A percentile compares a stretch with the other conserved stretches of the same genome.
Conservation (phyloP, 2,888 invertebrate species). For the Branchinecta sandiegonensis region DNA sequence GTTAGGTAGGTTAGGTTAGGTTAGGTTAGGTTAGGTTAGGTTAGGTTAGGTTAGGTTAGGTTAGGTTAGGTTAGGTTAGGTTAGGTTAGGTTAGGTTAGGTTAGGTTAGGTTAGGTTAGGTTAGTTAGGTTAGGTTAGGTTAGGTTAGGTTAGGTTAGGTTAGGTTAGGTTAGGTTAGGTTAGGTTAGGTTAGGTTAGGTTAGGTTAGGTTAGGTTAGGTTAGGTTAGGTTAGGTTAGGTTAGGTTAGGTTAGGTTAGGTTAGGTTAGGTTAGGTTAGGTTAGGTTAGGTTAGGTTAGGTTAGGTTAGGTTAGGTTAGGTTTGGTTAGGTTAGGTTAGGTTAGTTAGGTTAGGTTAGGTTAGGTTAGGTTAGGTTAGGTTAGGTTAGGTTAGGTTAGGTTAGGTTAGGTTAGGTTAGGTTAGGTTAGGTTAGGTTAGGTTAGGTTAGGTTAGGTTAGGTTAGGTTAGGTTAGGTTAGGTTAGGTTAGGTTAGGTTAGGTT, state of each 20-base stretch:
- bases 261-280: conserved; percentile 28
- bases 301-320: conserved; percentile 27
- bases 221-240: conserved; percentile 26
- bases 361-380: no score
- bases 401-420: conserved; percentile 28
- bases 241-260: conserved; percentile 28
- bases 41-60: conserved; percentile 27
- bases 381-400: conserved; percentile 28
- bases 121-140: conserved; percentile 30
- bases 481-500: conserved; percentile 26
- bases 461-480: conserved; percentile 26
- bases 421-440: conserved; percentile 27
- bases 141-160: conserved; percentile 30
- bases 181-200: conserved; percentile 30
- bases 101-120: conserved; percentile 29
- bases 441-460: conserved; percentile 25
- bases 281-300: conserved; percentile 26
- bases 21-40: conserved; percentile 29
- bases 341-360: no score
- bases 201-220: conserved; percentile 29
- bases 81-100: conserved; percentile 30
- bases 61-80: conserved; percentile 28
- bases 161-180: conserved; percentile 27
- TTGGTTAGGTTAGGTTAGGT: conserved; percentile 28
- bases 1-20: conserved; percentile 28